Evolutionary conservation across 2,113 vertebrate genomes (phyloP).

Genomic region (Forbesichthys agassizii): DNA sequence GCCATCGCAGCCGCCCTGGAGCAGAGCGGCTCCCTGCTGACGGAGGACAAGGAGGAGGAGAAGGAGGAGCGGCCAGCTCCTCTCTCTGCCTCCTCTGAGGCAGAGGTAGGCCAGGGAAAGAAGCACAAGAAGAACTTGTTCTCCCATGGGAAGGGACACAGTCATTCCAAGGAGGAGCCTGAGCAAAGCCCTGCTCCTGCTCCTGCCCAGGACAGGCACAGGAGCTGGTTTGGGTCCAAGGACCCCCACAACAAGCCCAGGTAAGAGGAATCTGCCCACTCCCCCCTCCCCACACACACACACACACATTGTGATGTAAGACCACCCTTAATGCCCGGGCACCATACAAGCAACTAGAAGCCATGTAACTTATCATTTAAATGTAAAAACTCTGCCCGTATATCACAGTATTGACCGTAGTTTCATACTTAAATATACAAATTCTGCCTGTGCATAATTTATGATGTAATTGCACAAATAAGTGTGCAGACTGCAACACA

Average conservation of each 20-base stretch:
- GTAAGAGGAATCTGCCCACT: constrained; percentile 69
- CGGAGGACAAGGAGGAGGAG: constrained; percentile 54
- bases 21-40: constrained; percentile 61
- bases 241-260: constrained; percentile 89
- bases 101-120: constrained; percentile 61
- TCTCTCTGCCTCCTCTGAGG: constrained; percentile 2
- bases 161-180: constrained; percentile 59
- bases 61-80: neutral
- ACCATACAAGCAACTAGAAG: no score
- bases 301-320: neutral
- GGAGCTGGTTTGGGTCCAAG: constrained; percentile 86
- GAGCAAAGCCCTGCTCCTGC: constrained; percentile 38
- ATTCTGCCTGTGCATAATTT: no score
- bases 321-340: no score
- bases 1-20: constrained; percentile 79
- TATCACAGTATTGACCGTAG: no score
- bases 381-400: no score
- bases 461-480: no score
- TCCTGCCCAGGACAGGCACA: constrained; percentile 76
- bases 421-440: no score
- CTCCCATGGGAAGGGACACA: constrained; percentile 70
- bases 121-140: constrained; percentile 80
- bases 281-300: neutral
- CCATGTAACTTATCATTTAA: no score
- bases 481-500: no score